Evolutionary conservation across 2,888 invertebrate species (phyloP).

Genomic region (Melanostoma scalare): DNA sequence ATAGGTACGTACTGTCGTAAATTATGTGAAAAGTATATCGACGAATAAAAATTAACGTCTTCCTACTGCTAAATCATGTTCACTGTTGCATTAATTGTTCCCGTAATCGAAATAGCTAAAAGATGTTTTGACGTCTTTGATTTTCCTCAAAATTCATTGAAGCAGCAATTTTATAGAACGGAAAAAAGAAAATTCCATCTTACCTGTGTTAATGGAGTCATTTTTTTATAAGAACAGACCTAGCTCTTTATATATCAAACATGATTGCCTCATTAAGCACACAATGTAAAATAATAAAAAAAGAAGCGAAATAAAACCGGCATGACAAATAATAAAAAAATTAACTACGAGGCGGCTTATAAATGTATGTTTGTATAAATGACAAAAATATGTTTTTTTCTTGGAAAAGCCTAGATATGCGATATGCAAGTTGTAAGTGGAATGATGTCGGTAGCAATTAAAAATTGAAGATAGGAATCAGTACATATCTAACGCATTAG

Average conservation of each 20-base stretch:
- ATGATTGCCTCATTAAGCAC: conserved; percentile 57
- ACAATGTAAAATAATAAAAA: background rate
- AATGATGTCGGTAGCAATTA: conserved; percentile 51
- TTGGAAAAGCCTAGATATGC: conserved; percentile 57
- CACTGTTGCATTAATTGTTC: conserved; percentile 6
- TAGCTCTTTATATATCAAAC: background rate
- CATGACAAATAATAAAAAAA: conserved; percentile 11
- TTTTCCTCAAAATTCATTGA: background rate
- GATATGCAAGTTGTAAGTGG: conserved; percentile 43
- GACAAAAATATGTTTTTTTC: background rate
- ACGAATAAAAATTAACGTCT: too few relatives aligned
- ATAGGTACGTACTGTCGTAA: too few relatives aligned
- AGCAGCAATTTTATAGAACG: background rate
- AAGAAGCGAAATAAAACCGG: conserved; percentile 12
- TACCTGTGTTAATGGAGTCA: background rate
- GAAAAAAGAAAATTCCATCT: conserved; percentile 3
- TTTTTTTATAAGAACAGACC: background rate
- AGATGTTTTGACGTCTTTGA: background rate
- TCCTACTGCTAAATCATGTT: background rate
- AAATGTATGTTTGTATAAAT: conserved; percentile 7
- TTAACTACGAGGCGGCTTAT: conserved; percentile 39
- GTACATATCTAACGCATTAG: conserved; percentile 48
- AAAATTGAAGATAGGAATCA: conserved; percentile 55
- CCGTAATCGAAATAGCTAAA: conserved; percentile 4
- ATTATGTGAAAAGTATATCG: too few relatives aligned